phyloP scores from a whole-genome alignment of 2,888 invertebrate genomes.

The Limnephilus auricula region DNA sequence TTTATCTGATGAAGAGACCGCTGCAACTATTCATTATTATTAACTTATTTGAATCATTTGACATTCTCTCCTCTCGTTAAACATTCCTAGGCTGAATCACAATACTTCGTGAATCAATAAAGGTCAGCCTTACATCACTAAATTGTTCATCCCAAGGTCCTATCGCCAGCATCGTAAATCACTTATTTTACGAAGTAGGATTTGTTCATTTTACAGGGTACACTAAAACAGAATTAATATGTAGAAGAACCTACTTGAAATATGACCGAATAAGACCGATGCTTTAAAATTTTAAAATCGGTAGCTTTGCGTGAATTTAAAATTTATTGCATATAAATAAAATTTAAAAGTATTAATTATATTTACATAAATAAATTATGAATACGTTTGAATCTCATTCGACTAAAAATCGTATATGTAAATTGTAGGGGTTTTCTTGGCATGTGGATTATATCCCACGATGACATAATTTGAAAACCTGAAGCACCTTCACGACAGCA shows the following conservation, averaged over 20 bases:
- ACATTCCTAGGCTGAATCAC: slow-evolving; percentile 51
- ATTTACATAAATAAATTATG: background rate
- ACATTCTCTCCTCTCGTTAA: slow-evolving; percentile 41
- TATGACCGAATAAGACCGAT: background rate
- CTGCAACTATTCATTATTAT: background rate
- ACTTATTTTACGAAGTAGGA: slow-evolving; percentile 10
- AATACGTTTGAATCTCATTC: background rate
- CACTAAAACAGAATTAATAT: background rate
- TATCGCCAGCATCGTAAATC: slow-evolving; percentile 40
- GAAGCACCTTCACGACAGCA: background rate
- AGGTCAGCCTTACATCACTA: slow-evolving; percentile 56
- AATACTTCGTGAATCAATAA: slow-evolving; percentile 52
- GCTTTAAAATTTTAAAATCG: too few species aligned
- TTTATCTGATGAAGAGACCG: background rate
- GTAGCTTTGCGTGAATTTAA: too few species aligned
- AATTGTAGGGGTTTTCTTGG: background rate
- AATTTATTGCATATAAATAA: too few species aligned
- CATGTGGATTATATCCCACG: background rate
- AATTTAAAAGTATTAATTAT: background rate
- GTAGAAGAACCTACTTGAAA: background rate
- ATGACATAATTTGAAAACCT: background rate
- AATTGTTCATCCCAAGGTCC: slow-evolving; percentile 49
- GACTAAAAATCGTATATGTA: background rate
- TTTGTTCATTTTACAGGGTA: background rate
- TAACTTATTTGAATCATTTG: background rate